Evolutionary conservation across 2,888 invertebrate genomes (phyloP), one percentile per base, ranked within the genome.

Genomic region (Itoplectis maculator): DNA sequence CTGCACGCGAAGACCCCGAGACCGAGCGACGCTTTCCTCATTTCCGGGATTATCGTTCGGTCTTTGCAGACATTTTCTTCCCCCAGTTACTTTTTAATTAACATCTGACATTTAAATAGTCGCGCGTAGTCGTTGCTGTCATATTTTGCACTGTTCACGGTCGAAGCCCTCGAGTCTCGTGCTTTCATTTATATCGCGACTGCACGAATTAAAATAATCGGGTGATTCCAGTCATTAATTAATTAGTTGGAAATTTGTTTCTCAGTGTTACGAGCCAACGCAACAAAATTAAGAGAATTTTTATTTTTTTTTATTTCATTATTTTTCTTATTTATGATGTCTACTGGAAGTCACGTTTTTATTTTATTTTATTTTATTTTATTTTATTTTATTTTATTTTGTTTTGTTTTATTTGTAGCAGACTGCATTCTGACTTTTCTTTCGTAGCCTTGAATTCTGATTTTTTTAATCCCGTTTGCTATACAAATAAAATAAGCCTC

Each of bases 1-100:
- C 20, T 54, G 69, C 54, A 40, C 40, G 69, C 42, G 59, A 61
- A 15, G 2, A 2, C 5, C 29, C 59, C 37, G n/a, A 2, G 59
- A 0, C 7, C 37, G 8, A 18, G 18, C 40, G 61, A 42, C 20
- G 20, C 9, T 5, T 54, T 54, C 37, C n/a, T 23, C 40, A 54
- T 37, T 54, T 42, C 54, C 54, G 20, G 54, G 54, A 54, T 23
- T 18, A 15, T 35, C 35, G 49, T 11, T 9, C 18, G n/a, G 59
- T 49, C 15, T 47, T n/a, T 45, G n/a, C 29, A n/a, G 11, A 13
- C 29, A 56, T n/a, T 6, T 56, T 56, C n/a, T 35, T 8, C n/a
- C 20, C 9, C 8, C 18, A 8, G 23, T 54, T 54, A 1, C 9
- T 20, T 54, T 23, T 11, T 54, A 23, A 54, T 23, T 54, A 54